Evolutionary conservation across 2,797 vertebrate genomes (phyloP).

Genomic region (Miichthys miiuy): DNA sequence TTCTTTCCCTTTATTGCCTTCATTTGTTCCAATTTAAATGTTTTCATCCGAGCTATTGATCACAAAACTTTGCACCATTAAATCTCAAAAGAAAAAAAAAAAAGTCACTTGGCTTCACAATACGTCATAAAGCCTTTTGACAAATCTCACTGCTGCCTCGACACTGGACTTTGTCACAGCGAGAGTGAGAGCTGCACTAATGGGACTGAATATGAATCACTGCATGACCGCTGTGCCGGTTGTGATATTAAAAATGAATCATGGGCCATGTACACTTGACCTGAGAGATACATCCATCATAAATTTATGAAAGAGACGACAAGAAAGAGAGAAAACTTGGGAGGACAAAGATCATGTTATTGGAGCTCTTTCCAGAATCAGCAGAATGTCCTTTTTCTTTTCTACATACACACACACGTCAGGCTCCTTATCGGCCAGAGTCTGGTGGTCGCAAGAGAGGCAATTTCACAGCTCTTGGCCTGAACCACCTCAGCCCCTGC

Average conservation of each 20-base stretch:
- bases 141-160: conserved; percentile 17
- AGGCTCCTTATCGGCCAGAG: conserved; percentile 28
- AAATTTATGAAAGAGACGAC: conserved; percentile 20
- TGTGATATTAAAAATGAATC: conserved; percentile 50
- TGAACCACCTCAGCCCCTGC: conserved; percentile 65
- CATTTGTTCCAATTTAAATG: background rate
- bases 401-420: conserved; percentile 24
- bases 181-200: conserved; percentile 35
- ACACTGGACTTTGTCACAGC: conserved; percentile 16
- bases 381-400: conserved; percentile 15
- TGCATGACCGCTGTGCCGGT: conserved; percentile 15
- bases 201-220: conserved; percentile 41
- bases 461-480: conserved; percentile 84
- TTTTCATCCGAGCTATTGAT: conserved; percentile 17
- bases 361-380: conserved; percentile 21
- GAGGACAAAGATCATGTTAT: conserved; percentile 21
- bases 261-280: conserved; percentile 50
- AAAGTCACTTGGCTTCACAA: background rate
- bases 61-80: background rate
- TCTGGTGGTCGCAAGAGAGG: conserved; percentile 64
- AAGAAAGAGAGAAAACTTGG: conserved; percentile 17
- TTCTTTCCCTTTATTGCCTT: background rate
- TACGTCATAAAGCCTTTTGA: conserved; percentile 13
- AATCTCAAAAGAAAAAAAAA: conserved; percentile 14
- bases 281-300: conserved; percentile 47